phyloP scores from a whole-genome alignment of 2,797 vertebrate genomes.

The Tympanoctomys barrerae region DNA sequence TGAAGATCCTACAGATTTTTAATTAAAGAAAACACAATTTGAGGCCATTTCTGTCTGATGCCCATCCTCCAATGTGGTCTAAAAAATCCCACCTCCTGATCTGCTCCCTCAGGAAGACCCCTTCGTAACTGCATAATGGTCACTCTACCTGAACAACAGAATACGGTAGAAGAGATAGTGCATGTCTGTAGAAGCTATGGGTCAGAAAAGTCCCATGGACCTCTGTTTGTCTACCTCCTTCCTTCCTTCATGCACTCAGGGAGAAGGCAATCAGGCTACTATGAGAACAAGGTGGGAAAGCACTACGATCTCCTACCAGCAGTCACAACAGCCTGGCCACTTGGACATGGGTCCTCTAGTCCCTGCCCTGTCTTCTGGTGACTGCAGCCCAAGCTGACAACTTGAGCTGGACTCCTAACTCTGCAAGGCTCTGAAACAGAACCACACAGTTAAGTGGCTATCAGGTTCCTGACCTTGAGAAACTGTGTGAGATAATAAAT shows the following conservation, averaged over 20 bases:
- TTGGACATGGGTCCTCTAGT: background rate
- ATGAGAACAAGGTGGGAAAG: background rate
- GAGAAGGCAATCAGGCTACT: background rate
- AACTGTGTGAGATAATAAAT: background rate
- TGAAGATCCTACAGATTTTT: background rate
- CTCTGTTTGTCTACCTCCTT: background rate
- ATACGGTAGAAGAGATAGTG: background rate
- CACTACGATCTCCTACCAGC: background rate
- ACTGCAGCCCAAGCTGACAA: background rate
- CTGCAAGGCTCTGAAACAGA: background rate
- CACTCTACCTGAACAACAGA: background rate
- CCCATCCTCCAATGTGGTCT: background rate
- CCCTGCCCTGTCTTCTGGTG: background rate
- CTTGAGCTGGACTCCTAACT: background rate
- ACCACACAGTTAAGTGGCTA: background rate
- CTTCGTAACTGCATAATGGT: background rate
- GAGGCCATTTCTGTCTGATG: background rate
- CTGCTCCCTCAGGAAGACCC: background rate
- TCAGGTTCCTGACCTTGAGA: background rate
- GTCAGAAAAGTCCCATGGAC: background rate
- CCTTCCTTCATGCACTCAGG: background rate
- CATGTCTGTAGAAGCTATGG: background rate
- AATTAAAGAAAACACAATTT: constrained; percentile 2
- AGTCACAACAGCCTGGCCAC: background rate
- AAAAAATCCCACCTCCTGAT: background rate